These are phyloP conservation scores for Cyrtodaria siliqua DNA, from an alignment of 2,888 invertebrate species.

Conservation along the genomic window DNA sequence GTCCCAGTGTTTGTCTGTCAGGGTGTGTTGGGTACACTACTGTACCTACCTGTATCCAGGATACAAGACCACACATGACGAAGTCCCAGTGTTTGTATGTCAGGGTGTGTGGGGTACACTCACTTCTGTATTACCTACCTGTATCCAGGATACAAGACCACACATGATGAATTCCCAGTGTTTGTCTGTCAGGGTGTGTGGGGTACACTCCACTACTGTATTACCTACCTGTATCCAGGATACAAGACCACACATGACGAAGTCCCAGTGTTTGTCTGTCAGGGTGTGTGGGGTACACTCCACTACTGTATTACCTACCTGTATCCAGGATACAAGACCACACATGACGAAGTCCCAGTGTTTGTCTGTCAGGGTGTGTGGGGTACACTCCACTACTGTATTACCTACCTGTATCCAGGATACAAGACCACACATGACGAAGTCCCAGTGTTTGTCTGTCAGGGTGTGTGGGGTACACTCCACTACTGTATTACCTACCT, in stretches of 20 bases:
- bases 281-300: slow-evolving; percentile 79
- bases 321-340: slow-evolving; percentile 90
- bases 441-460: slow-evolving; percentile 89
- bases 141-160: slow-evolving; percentile 90
- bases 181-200: slow-evolving; percentile 82
- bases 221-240: no score
- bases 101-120: slow-evolving; percentile 79
- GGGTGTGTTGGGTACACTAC: slow-evolving; percentile 73
- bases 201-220: slow-evolving; percentile 81
- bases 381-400: slow-evolving; percentile 81
- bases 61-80: slow-evolving; percentile 90
- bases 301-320: slow-evolving; percentile 85
- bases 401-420: no score
- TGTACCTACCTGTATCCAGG: no score
- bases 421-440: slow-evolving; percentile 90
- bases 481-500: slow-evolving; percentile 85
- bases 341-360: slow-evolving; percentile 92
- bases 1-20: slow-evolving; percentile 89
- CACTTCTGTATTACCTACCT: slow-evolving; percentile 85
- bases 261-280: slow-evolving; percentile 89
- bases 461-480: slow-evolving; percentile 79
- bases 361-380: slow-evolving; percentile 82
- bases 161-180: slow-evolving; percentile 92
- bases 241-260: slow-evolving; percentile 90
- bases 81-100: slow-evolving; percentile 90